Evolutionary conservation across 2,888 invertebrate genomes (phyloP).

Genomic region (Scrobipalpa costella): DNA sequence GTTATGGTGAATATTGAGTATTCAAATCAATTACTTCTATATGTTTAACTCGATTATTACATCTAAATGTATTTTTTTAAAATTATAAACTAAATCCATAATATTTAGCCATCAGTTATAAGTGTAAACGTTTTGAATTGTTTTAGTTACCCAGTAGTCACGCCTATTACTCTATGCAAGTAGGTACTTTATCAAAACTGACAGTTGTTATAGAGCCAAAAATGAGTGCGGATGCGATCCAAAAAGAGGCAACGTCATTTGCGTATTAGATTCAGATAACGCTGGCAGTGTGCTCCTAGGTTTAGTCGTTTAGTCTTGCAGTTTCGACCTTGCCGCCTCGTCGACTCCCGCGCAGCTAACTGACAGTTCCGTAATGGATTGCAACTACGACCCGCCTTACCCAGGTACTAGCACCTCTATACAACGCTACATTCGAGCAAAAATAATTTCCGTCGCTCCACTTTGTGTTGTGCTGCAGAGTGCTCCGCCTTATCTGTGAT

Average conservation of each 20-base stretch:
- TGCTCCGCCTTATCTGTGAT: background rate
- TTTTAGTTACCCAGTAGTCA: too few relatives aligned
- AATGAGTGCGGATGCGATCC: background rate
- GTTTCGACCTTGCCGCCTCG: conserved; percentile 67
- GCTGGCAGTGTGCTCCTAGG: conserved; percentile 33
- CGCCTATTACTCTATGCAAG: background rate
- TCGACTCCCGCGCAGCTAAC: conserved; percentile 64
- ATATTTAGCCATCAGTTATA: too few relatives aligned
- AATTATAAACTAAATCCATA: too few relatives aligned
- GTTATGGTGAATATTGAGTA: too few relatives aligned
- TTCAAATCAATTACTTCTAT: too few relatives aligned
- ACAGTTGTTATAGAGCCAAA: conserved; percentile 3
- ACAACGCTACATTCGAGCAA: background rate
- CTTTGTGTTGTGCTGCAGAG: background rate
- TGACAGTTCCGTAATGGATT: conserved; percentile 69
- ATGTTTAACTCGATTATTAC: too few relatives aligned
- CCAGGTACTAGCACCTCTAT: conserved; percentile 50
- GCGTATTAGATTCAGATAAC: background rate
- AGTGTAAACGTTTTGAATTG: too few relatives aligned
- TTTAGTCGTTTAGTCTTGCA: conserved; percentile 54
- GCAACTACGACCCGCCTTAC: conserved; percentile 56
- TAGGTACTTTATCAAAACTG: background rate
- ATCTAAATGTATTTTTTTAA: too few relatives aligned
- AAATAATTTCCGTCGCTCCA: conserved; percentile 2
- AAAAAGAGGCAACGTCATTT: background rate